A percentile compares a stretch with the other conserved stretches of the same genome.
These are phyloP conservation scores for Xiphophorus birchmanni DNA, from an alignment of 2,797 vertebrate species.

Conservation along the genomic window DNA sequence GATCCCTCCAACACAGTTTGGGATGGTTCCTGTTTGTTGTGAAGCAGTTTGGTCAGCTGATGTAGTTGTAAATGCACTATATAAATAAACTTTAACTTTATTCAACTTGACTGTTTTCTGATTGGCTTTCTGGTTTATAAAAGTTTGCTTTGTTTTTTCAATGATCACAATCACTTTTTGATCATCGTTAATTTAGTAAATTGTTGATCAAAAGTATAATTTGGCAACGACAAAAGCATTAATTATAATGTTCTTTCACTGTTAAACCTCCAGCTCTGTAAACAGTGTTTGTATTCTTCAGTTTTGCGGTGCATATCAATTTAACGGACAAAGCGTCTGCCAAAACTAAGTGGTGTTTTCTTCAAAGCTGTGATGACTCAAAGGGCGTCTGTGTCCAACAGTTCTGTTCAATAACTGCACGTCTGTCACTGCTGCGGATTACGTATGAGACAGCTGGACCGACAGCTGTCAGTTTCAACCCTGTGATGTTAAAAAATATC, in stretches of 20 bases:
- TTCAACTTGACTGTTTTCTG: neutral
- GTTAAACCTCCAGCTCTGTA: constrained; percentile 13
- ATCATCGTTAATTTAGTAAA: neutral
- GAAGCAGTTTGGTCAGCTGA: too few relatives aligned
- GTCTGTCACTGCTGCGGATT: constrained; percentile 48
- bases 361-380: constrained; percentile 8
- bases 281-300: neutral
- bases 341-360: neutral
- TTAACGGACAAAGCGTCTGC: neutral
- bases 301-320: neutral
- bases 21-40: neutral
- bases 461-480: constrained; percentile 41
- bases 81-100: too few relatives aligned
- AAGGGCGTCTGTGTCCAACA: neutral
- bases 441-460: constrained; percentile 46
- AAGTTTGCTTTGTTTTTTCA: neutral
- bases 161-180: neutral
- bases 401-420: constrained; percentile 42
- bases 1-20: neutral
- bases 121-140: neutral
- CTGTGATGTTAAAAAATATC: neutral
- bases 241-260: neutral
- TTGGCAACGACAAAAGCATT: neutral
- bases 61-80: too few relatives aligned
- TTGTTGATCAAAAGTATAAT: neutral